Base-by-base conservation (phyloP, 2,113 vertebrate genomes). In the Gnathonemus longibarbis region DNA sequence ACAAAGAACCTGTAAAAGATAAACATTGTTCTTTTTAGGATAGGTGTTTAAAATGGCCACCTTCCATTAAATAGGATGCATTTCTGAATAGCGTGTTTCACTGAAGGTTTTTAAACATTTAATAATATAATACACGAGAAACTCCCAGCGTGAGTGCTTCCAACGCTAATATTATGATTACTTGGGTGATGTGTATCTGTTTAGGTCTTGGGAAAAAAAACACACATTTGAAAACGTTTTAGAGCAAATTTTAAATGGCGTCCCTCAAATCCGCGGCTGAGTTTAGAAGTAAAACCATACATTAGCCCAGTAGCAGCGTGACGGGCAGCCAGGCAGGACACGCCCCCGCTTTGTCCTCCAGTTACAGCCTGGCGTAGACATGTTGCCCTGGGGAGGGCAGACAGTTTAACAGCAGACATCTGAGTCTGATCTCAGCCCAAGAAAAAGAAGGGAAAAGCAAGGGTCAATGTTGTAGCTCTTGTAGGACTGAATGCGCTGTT, bases 321-420 rank as follows among this genome's bases (percentile, higher is more conserved):
- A 80, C 15, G 15, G 17, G 35, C 17, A 10, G 35, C 74, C 5
- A 21, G 35, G 35, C 74, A 42, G 74, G 35, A 42, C 35, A 19
- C 74, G n/a, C 31, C 74, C 74, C 2, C 0, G 5, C 31, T 42
- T 49, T 86, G 84, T 13, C 84, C n/a, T 86, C 45, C 84, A 13
- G n/a, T 49, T 27, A 86, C 84, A 86, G 46, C n/a, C 48, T 2
- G 24, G 10, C 5, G 11, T 50, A 24, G 45, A 80, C 31, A 39
- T 42, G 74, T 21, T 21, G n/a, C 31, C 13, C 74, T 15, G 10
- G 31, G 58, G 74, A 42, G 74, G 74, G 74, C 35, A 42, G 35
- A 50, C 21, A 84, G 83, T 84, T 84, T 84, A 84, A 86, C 19
- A 49, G 48, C 84, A 86, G 84, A 48, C 84, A n/a, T 86, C 45